phyloP scores from a whole-genome alignment of 2,113 vertebrate species.

The Myodes glareolus region DNA sequence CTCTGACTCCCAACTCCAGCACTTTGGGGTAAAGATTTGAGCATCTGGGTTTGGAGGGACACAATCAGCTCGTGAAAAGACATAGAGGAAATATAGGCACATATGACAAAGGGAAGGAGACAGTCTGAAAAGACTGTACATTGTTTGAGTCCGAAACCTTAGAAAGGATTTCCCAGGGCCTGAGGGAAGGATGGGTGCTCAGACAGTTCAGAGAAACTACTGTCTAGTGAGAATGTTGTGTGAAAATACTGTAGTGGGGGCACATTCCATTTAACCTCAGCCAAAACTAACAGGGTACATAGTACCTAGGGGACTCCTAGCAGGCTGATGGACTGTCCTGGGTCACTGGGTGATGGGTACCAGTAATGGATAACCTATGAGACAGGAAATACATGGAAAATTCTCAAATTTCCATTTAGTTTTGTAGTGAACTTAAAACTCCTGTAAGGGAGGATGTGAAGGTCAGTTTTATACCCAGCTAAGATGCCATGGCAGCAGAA shows the following conservation, averaged over 20 bases:
- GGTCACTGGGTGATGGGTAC: background rate
- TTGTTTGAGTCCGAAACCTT: background rate
- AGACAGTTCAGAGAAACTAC: background rate
- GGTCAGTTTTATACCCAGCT: background rate
- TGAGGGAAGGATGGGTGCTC: background rate
- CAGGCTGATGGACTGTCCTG: background rate
- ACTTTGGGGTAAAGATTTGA: background rate
- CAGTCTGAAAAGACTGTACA: background rate
- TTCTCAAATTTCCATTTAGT: background rate
- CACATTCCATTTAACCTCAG: background rate
- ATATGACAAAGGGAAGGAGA: background rate
- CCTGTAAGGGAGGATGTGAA: background rate
- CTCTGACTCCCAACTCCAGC: background rate
- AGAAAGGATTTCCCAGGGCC: background rate
- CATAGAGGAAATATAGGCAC: background rate
- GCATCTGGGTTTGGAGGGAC: background rate
- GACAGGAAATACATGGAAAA: background rate
- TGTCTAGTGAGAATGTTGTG: background rate
- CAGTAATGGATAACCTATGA: background rate
- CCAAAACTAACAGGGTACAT: background rate
- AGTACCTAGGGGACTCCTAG: background rate
- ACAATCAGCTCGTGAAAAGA: background rate
- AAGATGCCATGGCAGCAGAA: background rate
- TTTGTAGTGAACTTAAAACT: background rate
- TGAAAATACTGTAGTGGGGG: background rate